Percentiles rank a stretch among this genome's conserved stretches.
Evolutionary conservation across 2,888 invertebrate genomes (phyloP).

Genomic region (Scrobipalpa atriplicella): DNA sequence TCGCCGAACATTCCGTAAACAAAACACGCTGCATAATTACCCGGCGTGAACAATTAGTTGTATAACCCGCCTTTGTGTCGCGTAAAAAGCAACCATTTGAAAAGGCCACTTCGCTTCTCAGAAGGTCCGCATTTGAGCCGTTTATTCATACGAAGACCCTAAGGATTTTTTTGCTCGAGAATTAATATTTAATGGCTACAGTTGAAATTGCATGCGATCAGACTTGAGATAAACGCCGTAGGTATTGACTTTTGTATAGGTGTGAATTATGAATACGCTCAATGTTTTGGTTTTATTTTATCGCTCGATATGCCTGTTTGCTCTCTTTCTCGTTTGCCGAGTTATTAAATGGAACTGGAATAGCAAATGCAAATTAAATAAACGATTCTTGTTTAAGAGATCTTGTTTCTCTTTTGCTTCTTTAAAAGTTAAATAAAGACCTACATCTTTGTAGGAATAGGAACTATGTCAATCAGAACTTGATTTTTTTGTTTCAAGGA

Average conservation of each 20-base stretch:
- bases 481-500: background rate
- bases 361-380: constrained; percentile 1
- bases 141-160: constrained; percentile 52
- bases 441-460: no score
- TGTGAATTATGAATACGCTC: constrained; percentile 48
- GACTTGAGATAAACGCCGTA: constrained; percentile 55
- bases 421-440: background rate
- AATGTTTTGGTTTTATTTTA: constrained; percentile 26
- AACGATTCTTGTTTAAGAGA: background rate
- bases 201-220: constrained; percentile 65
- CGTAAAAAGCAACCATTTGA: constrained; percentile 59
- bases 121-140: constrained; percentile 66
- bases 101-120: constrained; percentile 66
- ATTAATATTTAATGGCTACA: constrained; percentile 72
- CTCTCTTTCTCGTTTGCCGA: background rate
- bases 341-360: background rate
- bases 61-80: constrained; percentile 73
- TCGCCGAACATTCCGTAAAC: constrained; percentile 53
- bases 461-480: no score
- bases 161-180: constrained; percentile 60
- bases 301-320: background rate
- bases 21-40: constrained; percentile 70
- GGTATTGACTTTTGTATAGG: constrained; percentile 56
- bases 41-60: constrained; percentile 75
- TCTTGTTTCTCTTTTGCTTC: background rate